phyloP scores from a whole-genome alignment of 2,888 invertebrate genomes.

The Amblyjoppa proteus region DNA sequence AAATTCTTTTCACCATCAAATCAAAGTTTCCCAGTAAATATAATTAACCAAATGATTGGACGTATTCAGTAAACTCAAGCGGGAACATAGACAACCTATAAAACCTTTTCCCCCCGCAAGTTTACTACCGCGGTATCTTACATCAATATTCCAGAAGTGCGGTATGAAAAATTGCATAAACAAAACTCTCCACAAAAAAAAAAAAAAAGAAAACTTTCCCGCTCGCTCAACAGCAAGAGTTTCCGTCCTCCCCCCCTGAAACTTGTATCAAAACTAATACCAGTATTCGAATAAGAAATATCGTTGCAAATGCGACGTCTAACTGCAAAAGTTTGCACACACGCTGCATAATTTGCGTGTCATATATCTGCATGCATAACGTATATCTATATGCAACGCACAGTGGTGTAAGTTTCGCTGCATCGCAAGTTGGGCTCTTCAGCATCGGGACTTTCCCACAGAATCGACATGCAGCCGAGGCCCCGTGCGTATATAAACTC shows the following conservation, averaged over 20 bases:
- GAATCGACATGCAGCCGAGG: slow-evolving; percentile 15
- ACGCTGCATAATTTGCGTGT: neutral
- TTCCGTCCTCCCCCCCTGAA: neutral
- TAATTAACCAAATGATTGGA: too few species aligned
- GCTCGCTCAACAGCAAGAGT: neutral
- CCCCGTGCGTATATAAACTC: neutral
- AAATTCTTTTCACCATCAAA: too few species aligned
- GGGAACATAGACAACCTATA: too few species aligned
- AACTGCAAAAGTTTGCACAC: slow-evolving; percentile 40
- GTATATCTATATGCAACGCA: neutral
- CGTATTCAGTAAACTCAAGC: too few species aligned
- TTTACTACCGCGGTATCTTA: too few species aligned
- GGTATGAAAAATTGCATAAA: neutral
- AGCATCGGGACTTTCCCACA: slow-evolving; percentile 33
- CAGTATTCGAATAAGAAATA: neutral
- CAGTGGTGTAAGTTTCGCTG: neutral
- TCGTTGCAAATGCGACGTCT: slow-evolving; percentile 11
- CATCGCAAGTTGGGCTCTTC: neutral
- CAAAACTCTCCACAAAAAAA: neutral
- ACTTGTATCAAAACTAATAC: neutral
- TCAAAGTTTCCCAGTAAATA: too few species aligned
- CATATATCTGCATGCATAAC: neutral
- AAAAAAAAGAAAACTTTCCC: neutral
- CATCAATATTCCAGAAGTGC: neutral
- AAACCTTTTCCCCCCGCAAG: too few species aligned